Evolutionary conservation across 2,113 vertebrate genomes (phyloP).

Genomic region (Cyphomyrus discorhynchus): DNA sequence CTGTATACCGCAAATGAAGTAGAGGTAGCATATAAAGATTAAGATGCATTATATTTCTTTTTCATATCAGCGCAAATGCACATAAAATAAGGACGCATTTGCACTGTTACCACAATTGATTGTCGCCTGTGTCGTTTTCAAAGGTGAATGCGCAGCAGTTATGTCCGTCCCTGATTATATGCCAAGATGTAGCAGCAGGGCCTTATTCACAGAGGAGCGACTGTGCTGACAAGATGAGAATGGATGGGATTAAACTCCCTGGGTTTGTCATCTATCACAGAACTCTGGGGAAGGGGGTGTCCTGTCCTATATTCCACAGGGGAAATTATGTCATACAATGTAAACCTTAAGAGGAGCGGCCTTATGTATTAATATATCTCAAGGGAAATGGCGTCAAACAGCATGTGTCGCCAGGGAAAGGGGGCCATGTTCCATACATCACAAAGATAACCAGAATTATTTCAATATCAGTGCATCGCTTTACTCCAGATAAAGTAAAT

Average conservation of each 20-base stretch:
- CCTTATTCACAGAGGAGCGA: background rate
- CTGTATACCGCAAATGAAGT: too few relatives aligned
- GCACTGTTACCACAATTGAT: too few relatives aligned
- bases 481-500: background rate
- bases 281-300: background rate
- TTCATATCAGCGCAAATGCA: too few relatives aligned
- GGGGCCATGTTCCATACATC: background rate
- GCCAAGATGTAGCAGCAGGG: background rate
- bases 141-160: too few relatives aligned
- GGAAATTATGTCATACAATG: background rate
- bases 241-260: background rate
- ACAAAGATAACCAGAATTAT: background rate
- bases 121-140: too few relatives aligned
- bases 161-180: background rate
- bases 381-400: background rate
- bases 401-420: background rate
- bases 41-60: too few relatives aligned
- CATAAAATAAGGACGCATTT: too few relatives aligned
- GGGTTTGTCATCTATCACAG: background rate
- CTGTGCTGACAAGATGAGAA: background rate
- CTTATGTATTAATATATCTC: background rate
- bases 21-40: too few relatives aligned
- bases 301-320: background rate
- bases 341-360: background rate
- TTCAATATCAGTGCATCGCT: background rate